Evolutionary conservation across 2,888 invertebrate species (phyloP).

Genomic region (Lamellibrachia satsuma): DNA sequence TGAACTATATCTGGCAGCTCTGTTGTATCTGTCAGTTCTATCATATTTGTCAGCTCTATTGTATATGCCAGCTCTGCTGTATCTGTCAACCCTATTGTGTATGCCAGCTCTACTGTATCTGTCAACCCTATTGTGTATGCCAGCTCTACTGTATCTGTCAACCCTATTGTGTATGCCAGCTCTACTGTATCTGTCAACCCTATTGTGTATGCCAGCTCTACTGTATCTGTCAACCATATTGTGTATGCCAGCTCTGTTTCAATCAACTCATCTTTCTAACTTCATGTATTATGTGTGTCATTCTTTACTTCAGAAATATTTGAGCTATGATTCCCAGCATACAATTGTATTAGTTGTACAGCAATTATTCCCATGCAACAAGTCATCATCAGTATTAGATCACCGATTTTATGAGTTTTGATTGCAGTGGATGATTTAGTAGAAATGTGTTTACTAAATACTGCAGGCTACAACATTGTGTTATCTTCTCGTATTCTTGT

Average conservation of each 20-base stretch:
- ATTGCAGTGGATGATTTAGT: not conserved
- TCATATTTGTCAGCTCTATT: too few species aligned
- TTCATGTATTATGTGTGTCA: not conserved
- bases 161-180: too few species aligned
- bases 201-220: too few species aligned
- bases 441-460: not conserved
- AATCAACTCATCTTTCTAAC: not conserved
- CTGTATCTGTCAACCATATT: not conserved
- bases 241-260: not conserved
- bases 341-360: not conserved
- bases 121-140: too few species aligned
- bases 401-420: not conserved
- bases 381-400: not conserved
- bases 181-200: too few species aligned
- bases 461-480: not conserved
- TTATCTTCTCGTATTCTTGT: not conserved
- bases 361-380: not conserved
- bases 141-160: too few species aligned
- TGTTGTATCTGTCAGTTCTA: too few species aligned
- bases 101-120: too few species aligned
- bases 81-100: too few species aligned
- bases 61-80: too few species aligned
- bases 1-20: too few species aligned
- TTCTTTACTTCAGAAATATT: not conserved
- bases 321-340: not conserved